Conservation (phyloP, 2,113 vertebrate species). For the Passer montanus region DNA sequence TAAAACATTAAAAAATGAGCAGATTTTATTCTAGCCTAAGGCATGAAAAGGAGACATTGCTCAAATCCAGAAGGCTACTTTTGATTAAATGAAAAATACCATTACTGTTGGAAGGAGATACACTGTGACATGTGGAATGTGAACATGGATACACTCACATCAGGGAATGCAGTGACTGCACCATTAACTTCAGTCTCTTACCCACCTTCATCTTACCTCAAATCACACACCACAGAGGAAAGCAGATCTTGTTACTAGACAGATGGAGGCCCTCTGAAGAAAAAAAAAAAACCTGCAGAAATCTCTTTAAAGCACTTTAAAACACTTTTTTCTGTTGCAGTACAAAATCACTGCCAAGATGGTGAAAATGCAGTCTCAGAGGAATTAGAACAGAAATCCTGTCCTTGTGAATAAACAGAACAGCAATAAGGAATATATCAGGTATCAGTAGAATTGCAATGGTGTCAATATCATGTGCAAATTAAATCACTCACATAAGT, state of each 20-base stretch:
- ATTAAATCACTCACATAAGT: background rate
- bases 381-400: background rate
- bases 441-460: background rate
- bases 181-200: background rate
- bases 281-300: background rate
- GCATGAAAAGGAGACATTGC: background rate
- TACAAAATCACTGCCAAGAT: background rate
- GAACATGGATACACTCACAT: background rate
- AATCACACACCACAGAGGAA: background rate
- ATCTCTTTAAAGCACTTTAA: background rate
- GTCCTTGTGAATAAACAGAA: background rate
- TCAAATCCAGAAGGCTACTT: background rate
- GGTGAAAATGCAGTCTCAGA: background rate
- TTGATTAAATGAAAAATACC: background rate
- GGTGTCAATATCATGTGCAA: background rate
- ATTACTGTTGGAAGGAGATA: background rate
- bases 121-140: accelerated
- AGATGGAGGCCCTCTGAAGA: background rate
- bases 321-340: background rate
- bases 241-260: background rate
- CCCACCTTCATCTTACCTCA: accelerated
- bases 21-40: background rate
- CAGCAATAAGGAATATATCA: background rate
- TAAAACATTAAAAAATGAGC: background rate
- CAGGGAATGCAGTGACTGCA: background rate